phyloP scores from a whole-genome alignment of 2,113 vertebrate genomes.

The Rhagologus leucostigma region DNA sequence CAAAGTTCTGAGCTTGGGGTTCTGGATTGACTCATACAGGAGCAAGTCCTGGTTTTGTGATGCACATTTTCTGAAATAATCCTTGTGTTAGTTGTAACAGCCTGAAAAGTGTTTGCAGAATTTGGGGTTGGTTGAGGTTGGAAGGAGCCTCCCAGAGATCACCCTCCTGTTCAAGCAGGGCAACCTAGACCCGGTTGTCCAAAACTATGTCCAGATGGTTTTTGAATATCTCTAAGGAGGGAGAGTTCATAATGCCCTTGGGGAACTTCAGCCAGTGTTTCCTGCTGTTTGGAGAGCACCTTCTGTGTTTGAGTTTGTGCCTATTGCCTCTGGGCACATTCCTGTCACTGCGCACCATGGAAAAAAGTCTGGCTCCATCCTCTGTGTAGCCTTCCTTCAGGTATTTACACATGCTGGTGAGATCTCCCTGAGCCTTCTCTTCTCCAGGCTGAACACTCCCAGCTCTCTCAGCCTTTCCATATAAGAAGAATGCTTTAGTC shows the following conservation, averaged over 20 bases:
- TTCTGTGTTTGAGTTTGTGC: background rate
- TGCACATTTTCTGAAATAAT: background rate
- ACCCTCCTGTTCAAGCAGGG: background rate
- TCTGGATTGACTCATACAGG: background rate
- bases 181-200: background rate
- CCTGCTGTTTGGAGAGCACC: background rate
- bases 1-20: background rate
- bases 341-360: background rate
- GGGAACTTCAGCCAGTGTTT: background rate
- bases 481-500: background rate
- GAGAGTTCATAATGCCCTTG: background rate
- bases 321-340: background rate
- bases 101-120: background rate
- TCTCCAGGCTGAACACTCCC: background rate
- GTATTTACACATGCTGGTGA: background rate
- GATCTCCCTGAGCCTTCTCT: background rate
- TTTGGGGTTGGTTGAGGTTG: background rate
- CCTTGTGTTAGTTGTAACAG: background rate
- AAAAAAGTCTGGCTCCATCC: background rate
- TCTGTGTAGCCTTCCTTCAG: background rate
- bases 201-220: background rate
- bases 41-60: background rate
- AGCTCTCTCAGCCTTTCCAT: background rate
- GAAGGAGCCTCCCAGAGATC: background rate
- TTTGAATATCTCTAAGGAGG: background rate